Percentiles rank a stretch among this genome's conserved stretches.
These are phyloP conservation scores for Onychostoma macrolepis DNA, from an alignment of 2,113 vertebrate species.

Conservation along the genomic window DNA sequence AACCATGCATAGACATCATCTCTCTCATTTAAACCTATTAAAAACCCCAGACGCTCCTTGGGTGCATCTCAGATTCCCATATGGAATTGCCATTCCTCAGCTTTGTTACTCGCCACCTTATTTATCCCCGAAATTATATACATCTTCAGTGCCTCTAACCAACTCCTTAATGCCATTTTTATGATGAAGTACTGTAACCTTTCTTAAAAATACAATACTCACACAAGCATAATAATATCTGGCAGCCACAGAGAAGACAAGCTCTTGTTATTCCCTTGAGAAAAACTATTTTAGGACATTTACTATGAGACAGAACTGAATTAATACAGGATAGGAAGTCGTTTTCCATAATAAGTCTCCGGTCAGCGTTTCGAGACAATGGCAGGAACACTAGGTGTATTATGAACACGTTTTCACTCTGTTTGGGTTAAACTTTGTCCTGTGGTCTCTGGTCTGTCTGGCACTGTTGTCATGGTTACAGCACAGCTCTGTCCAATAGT, in stretches of 20 bases:
- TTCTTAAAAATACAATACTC: conserved; percentile 9
- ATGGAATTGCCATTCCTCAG: conserved; percentile 20
- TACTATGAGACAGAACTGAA: conserved; percentile 24
- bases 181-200: conserved; percentile 17
- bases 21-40: conserved; percentile 18
- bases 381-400: background rate
- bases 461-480: conserved; percentile 49
- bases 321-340: conserved; percentile 11
- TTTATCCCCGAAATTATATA: conserved; percentile 7
- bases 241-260: background rate
- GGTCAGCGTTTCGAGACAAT: conserved; percentile 5
- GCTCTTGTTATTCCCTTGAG: background rate
- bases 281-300: conserved; percentile 29
- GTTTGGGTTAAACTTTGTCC: conserved; percentile 40
- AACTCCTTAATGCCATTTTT: background rate
- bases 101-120: background rate
- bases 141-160: background rate
- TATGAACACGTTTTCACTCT: background rate
- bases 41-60: conserved; percentile 19
- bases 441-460: conserved; percentile 31
- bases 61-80: conserved; percentile 27
- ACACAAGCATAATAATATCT: conserved; percentile 11
- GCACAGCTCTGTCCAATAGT: conserved; percentile 39
- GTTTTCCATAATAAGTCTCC: background rate
- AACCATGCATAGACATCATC: conserved; percentile 16